phyloP scores from a whole-genome alignment of 2,113 vertebrate species.

The Colistium nudipinnis region DNA sequence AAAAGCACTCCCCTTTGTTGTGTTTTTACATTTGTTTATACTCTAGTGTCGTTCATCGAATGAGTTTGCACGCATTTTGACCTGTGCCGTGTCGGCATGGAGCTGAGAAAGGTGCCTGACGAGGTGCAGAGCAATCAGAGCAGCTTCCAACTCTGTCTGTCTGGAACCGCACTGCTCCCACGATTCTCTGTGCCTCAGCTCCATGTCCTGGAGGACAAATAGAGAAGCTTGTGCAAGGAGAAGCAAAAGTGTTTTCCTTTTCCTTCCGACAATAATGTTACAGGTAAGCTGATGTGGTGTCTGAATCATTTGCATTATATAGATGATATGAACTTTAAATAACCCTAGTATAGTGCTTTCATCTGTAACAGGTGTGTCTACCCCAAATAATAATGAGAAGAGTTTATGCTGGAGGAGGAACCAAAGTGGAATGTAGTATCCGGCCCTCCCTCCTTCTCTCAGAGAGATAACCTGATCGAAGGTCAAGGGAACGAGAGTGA shows the following conservation, averaged over 20 bases:
- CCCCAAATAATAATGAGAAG: too few relatives aligned
- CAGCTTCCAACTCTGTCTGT: conserved; percentile 78
- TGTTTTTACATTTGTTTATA: background rate
- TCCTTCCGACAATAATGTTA: background rate
- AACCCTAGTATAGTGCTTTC: too few relatives aligned
- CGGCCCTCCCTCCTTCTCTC: too few relatives aligned
- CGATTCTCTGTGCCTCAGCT: conserved; percentile 74
- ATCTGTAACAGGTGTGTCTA: too few relatives aligned
- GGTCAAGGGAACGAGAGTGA: too few relatives aligned
- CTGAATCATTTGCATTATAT: too few relatives aligned
- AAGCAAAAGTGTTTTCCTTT: conserved; percentile 6
- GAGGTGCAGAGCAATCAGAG: conserved; percentile 77
- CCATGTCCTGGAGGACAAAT: conserved; percentile 71
- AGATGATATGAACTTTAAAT: too few relatives aligned
- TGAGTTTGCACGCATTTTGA: conserved; percentile 47
- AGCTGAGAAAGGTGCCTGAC: conserved; percentile 77
- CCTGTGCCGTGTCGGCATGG: conserved; percentile 83
- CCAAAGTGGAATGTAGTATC: too few relatives aligned
- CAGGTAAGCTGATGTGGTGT: too few relatives aligned
- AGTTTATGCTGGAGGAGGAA: too few relatives aligned
- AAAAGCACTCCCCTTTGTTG: background rate
- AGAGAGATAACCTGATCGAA: too few relatives aligned
- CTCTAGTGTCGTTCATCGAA: background rate
- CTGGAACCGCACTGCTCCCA: conserved; percentile 75
- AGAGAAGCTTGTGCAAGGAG: background rate